phyloP scores from a whole-genome alignment of 2,113 vertebrate genomes.

The Tichodroma muraria region DNA sequence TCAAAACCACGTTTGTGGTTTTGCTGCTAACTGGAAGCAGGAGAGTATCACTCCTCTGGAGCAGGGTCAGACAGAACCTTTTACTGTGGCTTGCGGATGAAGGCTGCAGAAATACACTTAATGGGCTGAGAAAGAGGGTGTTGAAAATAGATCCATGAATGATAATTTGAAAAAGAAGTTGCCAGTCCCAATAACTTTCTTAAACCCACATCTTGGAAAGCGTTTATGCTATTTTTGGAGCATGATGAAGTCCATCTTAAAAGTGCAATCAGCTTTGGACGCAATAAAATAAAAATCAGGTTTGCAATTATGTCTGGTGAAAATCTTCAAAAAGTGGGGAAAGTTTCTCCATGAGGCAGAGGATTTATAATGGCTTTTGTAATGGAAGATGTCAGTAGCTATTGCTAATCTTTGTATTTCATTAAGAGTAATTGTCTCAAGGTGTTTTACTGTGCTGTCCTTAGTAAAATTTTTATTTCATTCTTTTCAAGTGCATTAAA shows the following conservation, averaged over 20 bases:
- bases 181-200: background rate
- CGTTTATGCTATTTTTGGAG: background rate
- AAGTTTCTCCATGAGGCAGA: background rate
- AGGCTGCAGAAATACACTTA: background rate
- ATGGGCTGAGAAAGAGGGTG: conserved; percentile 41
- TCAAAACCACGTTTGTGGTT: conserved; percentile 4
- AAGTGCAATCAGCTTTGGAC: background rate
- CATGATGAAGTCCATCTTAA: background rate
- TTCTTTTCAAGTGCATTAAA: background rate
- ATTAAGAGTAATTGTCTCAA: conserved; percentile 17
- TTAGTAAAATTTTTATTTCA: background rate
- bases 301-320: conserved; percentile 17
- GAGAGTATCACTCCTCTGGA: conserved; percentile 7
- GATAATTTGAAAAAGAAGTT: conserved; percentile 51
- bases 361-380: background rate
- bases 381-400: background rate
- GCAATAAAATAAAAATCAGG: conserved; percentile 29
- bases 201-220: conserved; percentile 11
- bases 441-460: background rate
- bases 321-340: background rate
- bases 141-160: conserved; percentile 38
- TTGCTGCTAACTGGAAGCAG: conserved; percentile 46
- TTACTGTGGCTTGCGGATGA: conserved; percentile 28
- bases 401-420: conserved; percentile 19
- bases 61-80: conserved; percentile 20